Base-by-base conservation (phyloP, 2,113 vertebrate species). In the Lampris incognitus region DNA sequence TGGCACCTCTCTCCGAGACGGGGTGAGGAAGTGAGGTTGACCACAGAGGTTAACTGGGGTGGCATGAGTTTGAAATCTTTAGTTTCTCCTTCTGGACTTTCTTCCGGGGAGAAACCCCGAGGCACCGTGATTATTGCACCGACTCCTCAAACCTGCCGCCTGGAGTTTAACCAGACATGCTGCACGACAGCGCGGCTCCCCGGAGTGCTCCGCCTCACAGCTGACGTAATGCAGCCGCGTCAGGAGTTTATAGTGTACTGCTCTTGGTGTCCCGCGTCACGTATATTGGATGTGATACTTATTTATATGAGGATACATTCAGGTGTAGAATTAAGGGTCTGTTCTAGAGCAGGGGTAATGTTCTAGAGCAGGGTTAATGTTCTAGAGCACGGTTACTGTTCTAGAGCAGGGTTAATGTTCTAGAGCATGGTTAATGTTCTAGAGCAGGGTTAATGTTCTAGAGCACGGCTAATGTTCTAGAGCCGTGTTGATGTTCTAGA, bases 1-100 rank as follows among this genome's bases (percentile, higher is more conserved):
- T 59, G 64, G 24, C 24, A 24, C 24, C 24, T 60, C 49, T 55
- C n/a, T 55, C 52, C 11, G 63, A 61, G 57, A 48, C 46, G 48
- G 52, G 44, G 59, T 9, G 42, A 54, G 72, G 41, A 67, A 59
- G 56, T 10, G n/a, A 64, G 38, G 73, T 24, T 9, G 74, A 61
- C 46, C 69, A 36, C 41, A 7, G 40, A 81, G 64, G 84, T 89
- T 86, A 78, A 86, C 86, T 81, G 58, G 67, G 82, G 71, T 1
- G 52, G 74, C 59, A 75, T 44, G 66, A 51, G 61, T 83, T 40
- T 50, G 4, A 50, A 62, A 42, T 54, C 41, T 59, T 58, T 72
- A 2, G 50, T 71, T 75, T 82, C 52, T 65, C 5, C 0, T 5
- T 61, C 60, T 74, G 57, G 62, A 81, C 74, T 76, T 51, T n/a